phyloP scores from a whole-genome alignment of 1,140 invertebrate genomes.

The Ceratina japonica region DNA sequence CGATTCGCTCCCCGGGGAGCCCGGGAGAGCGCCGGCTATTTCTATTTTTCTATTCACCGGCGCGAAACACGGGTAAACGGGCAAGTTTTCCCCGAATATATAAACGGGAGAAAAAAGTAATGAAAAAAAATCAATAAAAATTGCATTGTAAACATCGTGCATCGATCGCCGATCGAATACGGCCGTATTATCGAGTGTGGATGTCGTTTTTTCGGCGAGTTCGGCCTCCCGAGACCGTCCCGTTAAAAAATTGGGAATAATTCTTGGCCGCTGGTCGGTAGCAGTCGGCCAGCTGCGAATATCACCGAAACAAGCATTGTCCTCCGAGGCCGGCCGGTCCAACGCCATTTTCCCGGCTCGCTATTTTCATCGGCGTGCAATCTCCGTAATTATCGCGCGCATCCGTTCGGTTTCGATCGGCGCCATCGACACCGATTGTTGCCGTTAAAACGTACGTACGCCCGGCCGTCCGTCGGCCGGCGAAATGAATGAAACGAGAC shows the following conservation, averaged over 20 bases:
- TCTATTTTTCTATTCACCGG: neutral
- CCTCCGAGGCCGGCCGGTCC: neutral
- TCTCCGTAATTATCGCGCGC: slow-evolving; percentile 22
- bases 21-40: neutral
- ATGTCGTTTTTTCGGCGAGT: neutral
- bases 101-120: neutral
- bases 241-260: slow-evolving; percentile 11
- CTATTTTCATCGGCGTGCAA: slow-evolving; percentile 20
- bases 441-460: slow-evolving; percentile 1
- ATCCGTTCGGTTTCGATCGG: slow-evolving; percentile 29
- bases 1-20: neutral
- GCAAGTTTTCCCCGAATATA: neutral
- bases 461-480: neutral
- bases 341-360: neutral
- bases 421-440: slow-evolving; percentile 29
- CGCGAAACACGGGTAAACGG: neutral
- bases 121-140: too few species aligned
- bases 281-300: slow-evolving; percentile 3
- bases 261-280: neutral
- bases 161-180: slow-evolving; percentile 1
- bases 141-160: too few species aligned
- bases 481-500: neutral
- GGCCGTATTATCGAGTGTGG: neutral
- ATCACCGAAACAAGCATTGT: neutral
- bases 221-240: neutral